Evolutionary conservation across 2,888 invertebrate species (phyloP).

Genomic region (Chydorus sphaericus): DNA sequence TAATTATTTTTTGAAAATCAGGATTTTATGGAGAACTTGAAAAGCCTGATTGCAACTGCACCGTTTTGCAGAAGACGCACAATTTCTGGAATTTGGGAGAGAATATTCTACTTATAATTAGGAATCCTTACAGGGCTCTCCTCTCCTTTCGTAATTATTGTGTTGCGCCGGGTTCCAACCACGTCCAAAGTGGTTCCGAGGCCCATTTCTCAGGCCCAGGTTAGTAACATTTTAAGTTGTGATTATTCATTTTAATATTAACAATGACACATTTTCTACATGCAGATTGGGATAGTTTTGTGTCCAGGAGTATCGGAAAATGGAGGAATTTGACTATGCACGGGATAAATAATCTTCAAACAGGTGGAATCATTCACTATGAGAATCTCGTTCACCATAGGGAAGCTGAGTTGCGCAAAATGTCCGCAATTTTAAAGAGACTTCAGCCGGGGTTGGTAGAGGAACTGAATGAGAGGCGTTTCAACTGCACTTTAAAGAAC

Average conservation of each 20-base stretch:
- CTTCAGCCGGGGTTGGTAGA: conserved; percentile 23
- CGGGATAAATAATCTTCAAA: conserved; percentile 18
- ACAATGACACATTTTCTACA: too few relatives aligned
- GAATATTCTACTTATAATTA: too few relatives aligned
- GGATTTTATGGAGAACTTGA: conserved; percentile 26
- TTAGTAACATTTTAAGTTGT: too few relatives aligned
- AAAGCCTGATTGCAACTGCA: conserved; percentile 23
- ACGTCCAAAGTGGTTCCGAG: conserved; percentile 23
- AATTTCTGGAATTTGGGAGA: neutral
- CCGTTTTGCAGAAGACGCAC: conserved; percentile 27
- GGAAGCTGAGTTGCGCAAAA: conserved; percentile 19
- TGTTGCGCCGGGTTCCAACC: conserved; percentile 25
- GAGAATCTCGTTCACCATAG: neutral
- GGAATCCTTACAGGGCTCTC: conserved; percentile 27
- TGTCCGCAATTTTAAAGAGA: conserved; percentile 21
- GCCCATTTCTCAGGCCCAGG: conserved; percentile 19
- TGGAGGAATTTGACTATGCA: neutral
- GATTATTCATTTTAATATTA: neutral
- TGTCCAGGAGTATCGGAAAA: neutral
- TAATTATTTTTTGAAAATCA: too few relatives aligned
- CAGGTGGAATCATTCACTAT: neutral
- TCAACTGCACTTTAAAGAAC: conserved; percentile 21
- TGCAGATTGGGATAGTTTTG: conserved; percentile 8
- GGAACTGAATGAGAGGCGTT: conserved; percentile 22
- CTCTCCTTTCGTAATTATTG: conserved; percentile 25